phyloP scores from a whole-genome alignment of 2,888 invertebrate genomes.

The Scaptomyza reducta region DNA sequence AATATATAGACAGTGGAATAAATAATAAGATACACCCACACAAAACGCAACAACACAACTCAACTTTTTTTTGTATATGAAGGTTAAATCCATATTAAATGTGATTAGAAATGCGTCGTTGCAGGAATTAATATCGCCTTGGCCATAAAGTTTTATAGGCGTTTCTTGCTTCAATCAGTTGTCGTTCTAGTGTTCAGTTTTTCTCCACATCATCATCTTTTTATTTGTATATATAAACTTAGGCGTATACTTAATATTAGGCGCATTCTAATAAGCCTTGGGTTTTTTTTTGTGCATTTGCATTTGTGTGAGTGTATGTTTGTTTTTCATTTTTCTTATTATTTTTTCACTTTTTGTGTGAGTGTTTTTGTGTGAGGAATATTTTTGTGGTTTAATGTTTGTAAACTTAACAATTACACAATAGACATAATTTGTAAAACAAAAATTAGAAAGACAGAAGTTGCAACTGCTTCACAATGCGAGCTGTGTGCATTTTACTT shows the following conservation, averaged over 20 bases:
- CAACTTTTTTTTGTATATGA: conserved; percentile 32
- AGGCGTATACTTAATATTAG: conserved; percentile 79
- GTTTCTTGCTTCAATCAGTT: conserved; percentile 16
- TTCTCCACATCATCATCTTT: conserved; percentile 52
- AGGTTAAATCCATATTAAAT: conserved; percentile 59
- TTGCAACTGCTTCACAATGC: conserved; percentile 17
- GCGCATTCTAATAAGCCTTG: conserved; percentile 51
- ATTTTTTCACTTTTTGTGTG: conserved; percentile 42
- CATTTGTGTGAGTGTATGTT: conserved; percentile 60
- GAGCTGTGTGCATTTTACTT: conserved; percentile 87
- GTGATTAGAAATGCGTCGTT: conserved; percentile 24
- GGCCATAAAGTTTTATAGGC: conserved; percentile 28
- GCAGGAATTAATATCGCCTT: conserved; percentile 37
- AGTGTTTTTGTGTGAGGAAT: conserved; percentile 63
- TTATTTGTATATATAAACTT: conserved; percentile 78
- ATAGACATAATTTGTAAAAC: conserved; percentile 41
- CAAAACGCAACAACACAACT: conserved; percentile 41
- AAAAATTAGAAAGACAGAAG: conserved; percentile 31
- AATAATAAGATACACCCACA: conserved; percentile 61
- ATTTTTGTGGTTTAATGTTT: conserved; percentile 59
- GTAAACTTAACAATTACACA: conserved; percentile 60
- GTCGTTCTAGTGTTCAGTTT: conserved; percentile 21
- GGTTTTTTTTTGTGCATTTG: conserved; percentile 35
- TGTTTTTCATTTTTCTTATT: conserved; percentile 27
- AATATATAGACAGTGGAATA: conserved; percentile 42